Evolutionary conservation across 2,797 vertebrate genomes (phyloP).

Genomic region (Tangara arthus): DNA sequence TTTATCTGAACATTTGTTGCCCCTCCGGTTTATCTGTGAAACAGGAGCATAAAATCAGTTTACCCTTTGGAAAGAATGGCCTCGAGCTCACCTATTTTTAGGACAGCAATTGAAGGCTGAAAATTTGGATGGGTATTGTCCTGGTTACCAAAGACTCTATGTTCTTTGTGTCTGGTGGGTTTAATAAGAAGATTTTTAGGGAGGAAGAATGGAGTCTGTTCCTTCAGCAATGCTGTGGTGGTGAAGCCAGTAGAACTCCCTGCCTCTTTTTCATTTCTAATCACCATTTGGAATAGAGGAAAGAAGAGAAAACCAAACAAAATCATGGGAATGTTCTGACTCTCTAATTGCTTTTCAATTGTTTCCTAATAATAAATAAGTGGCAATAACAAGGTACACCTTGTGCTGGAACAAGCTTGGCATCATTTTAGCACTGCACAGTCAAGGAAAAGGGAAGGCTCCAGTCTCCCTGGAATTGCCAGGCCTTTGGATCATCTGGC

Average conservation of each 20-base stretch:
- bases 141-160: neutral
- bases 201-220: neutral
- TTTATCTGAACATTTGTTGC: neutral
- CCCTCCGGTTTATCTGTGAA: neutral
- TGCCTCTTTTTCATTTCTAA: neutral
- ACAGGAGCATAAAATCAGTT: neutral
- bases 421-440: neutral
- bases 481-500: slow-evolving; percentile 63
- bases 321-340: neutral
- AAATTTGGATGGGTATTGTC: neutral
- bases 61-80: neutral
- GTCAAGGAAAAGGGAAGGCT: neutral
- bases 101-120: neutral
- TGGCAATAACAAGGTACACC: neutral
- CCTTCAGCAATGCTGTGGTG: neutral
- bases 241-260: neutral
- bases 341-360: neutral
- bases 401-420: neutral
- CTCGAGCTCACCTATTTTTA: neutral
- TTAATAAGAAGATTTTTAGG: neutral
- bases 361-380: neutral
- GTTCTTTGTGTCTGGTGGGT: neutral
- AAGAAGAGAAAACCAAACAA: neutral
- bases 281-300: neutral
- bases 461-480: slow-evolving; percentile 29